Evolutionary conservation across 37 sponge, comb jelly and placozoan genomes (phyloP).

Genomic region (Ephydatia muelleri): DNA sequence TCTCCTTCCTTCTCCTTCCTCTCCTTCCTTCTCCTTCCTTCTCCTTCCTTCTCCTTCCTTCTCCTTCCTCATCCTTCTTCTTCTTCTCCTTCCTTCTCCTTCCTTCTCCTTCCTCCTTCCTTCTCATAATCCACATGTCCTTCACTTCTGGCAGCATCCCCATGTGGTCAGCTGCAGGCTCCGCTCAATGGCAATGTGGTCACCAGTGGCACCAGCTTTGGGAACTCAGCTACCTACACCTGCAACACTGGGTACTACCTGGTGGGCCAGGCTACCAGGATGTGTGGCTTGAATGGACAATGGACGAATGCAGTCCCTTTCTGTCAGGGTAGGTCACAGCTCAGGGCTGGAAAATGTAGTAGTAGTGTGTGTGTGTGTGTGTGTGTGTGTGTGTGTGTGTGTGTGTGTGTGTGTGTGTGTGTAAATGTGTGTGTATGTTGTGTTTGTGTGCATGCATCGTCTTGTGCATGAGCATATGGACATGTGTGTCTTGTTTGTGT

Average conservation of each 20-base stretch:
- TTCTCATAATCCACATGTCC: too few species aligned
- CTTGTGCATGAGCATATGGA: too few species aligned
- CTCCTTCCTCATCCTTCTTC: neutral
- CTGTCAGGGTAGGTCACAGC: neutral
- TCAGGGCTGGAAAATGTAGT: too few species aligned
- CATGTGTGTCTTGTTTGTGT: too few species aligned
- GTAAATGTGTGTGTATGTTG: too few species aligned
- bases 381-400: neutral
- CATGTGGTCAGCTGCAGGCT: slow-evolving; percentile 5
- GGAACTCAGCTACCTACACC: slow-evolving; percentile 35
- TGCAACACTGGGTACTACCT: slow-evolving; percentile 44
- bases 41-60: neutral
- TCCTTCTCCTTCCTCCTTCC: neutral
- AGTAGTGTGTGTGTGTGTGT: neutral
- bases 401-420: too few species aligned
- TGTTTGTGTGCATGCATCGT: too few species aligned
- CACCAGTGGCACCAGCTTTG: slow-evolving; percentile 10
- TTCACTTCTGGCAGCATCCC: neutral
- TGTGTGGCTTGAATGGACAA: slow-evolving; percentile 21
- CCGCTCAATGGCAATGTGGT: slow-evolving; percentile 25
- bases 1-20: too few species aligned
- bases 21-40: too few species aligned
- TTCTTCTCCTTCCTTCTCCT: neutral
- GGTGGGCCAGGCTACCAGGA: slow-evolving; percentile 8
- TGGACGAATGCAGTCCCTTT: slow-evolving; percentile 1